A percentile compares a stretch with the other conserved stretches of the same genome.
Evolutionary conservation across 2,888 invertebrate genomes (phyloP).

Genomic region (Phania funesta): DNA sequence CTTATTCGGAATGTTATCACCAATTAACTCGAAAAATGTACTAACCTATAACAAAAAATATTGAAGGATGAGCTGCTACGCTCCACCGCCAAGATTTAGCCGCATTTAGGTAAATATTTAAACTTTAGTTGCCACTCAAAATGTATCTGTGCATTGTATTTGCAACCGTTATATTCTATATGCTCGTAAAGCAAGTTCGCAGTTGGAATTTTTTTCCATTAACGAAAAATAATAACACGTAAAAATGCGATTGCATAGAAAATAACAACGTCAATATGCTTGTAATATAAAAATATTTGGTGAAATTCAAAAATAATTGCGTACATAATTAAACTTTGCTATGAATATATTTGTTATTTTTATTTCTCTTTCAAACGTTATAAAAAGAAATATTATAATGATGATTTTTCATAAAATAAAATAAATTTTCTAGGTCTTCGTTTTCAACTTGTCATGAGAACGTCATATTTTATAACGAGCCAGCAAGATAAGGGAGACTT

Average conservation of each 20-base stretch:
- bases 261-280: constrained; percentile 27
- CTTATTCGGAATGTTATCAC: no score
- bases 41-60: no score
- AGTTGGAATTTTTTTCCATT: background rate
- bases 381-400: constrained; percentile 1
- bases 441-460: constrained; percentile 20
- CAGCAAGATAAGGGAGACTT: background rate
- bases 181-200: no score
- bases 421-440: constrained; percentile 10
- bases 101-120: no score
- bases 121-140: no score
- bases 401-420: constrained; percentile 22
- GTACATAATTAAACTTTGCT: constrained; percentile 42
- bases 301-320: constrained; percentile 37
- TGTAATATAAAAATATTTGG: background rate
- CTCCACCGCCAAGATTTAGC: no score
- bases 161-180: no score
- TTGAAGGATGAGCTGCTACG: no score
- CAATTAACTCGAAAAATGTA: no score
- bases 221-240: background rate
- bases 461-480: constrained; percentile 3
- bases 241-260: background rate
- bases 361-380: background rate
- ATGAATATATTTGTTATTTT: background rate
- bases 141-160: no score